Conservation (phyloP, 2,888 invertebrate species). For the Erebia epiphron region DNA sequence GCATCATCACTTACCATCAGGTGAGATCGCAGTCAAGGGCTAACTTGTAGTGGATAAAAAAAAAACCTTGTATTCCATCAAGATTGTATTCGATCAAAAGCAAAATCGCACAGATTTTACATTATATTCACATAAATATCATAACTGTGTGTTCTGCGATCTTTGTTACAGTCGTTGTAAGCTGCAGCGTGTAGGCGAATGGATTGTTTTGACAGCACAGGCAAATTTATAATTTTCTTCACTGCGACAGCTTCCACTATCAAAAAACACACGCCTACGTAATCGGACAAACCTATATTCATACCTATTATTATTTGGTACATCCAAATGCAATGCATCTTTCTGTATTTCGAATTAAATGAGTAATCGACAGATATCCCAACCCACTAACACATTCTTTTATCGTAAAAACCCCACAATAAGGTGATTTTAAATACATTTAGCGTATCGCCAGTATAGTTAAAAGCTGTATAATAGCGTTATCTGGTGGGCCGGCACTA, state of each 20-base stretch:
- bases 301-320: not conserved
- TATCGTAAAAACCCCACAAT: constrained; percentile 63
- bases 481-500: constrained; percentile 78
- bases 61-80: constrained; percentile 9
- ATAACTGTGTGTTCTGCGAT: constrained; percentile 25
- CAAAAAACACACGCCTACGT: constrained; percentile 31
- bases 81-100: constrained; percentile 24
- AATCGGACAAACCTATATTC: not conserved
- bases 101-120: constrained; percentile 23
- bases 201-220: constrained; percentile 36
- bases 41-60: too few species aligned
- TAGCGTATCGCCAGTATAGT: constrained; percentile 80
- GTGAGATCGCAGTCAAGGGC: too few species aligned
- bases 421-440: constrained; percentile 76
- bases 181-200: constrained; percentile 41
- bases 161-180: constrained; percentile 39
- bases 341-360: constrained; percentile 41
- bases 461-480: constrained; percentile 83
- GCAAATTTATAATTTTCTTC: constrained; percentile 40
- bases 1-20: too few species aligned
- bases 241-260: constrained; percentile 32
- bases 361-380: constrained; percentile 39
- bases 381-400: constrained; percentile 52
- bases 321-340: constrained; percentile 22
- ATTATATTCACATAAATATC: constrained; percentile 38